phyloP scores from a whole-genome alignment of 2,113 vertebrate species.

The Notothenia coriiceps region DNA sequence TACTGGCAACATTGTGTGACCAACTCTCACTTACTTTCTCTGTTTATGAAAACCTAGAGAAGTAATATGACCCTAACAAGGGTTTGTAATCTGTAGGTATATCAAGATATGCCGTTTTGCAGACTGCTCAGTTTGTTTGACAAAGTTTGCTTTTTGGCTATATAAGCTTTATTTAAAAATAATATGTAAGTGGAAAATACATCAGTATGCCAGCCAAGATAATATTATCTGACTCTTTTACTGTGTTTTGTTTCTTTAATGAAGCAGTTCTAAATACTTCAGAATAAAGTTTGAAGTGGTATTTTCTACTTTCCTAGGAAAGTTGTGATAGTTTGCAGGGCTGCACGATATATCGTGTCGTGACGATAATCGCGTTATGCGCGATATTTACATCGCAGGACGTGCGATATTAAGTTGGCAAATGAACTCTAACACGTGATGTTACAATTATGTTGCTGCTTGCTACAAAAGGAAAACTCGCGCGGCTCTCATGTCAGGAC shows the following conservation, averaged over 20 bases:
- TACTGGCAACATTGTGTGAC: background rate
- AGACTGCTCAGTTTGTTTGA: constrained; percentile 2
- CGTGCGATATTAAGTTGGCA: too few species aligned
- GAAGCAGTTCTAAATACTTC: background rate
- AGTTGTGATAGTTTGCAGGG: background rate
- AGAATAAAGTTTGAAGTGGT: background rate
- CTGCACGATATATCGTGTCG: too few species aligned
- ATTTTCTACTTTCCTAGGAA: background rate
- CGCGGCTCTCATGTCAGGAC: too few species aligned
- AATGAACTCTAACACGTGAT: too few species aligned
- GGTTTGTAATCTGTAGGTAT: background rate
- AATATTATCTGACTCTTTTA: background rate
- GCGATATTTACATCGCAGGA: too few species aligned
- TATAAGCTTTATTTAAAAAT: constrained; percentile 1
- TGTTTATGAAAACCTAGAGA: background rate
- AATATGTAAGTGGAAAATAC: background rate
- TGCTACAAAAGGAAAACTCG: too few species aligned
- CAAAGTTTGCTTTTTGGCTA: background rate
- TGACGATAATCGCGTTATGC: too few species aligned
- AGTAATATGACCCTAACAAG: constrained; percentile 3
- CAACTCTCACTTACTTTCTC: background rate
- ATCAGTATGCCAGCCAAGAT: background rate
- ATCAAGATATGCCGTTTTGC: constrained; percentile 4
- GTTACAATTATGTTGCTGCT: too few species aligned
- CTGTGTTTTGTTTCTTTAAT: background rate